phyloP scores from a whole-genome alignment of 2,113 vertebrate species.

The Colius striatus region DNA sequence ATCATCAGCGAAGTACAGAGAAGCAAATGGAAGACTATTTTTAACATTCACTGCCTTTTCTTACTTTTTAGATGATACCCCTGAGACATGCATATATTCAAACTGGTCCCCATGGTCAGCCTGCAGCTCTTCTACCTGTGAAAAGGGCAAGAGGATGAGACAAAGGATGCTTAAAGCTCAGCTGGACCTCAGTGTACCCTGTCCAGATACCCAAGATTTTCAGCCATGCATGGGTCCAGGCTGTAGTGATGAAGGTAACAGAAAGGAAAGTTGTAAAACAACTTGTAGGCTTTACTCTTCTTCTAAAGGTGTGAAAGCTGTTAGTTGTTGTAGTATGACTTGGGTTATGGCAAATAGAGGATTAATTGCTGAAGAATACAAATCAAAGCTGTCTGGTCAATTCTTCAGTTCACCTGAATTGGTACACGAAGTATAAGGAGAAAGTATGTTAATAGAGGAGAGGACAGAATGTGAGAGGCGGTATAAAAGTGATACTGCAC shows the following conservation, averaged over 20 bases:
- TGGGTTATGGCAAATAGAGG: background rate
- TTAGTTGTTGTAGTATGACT: background rate
- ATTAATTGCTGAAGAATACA: background rate
- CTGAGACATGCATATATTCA: constrained; percentile 98
- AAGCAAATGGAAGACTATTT: background rate
- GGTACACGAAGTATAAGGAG: background rate
- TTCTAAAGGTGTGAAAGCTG: background rate
- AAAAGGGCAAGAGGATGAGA: constrained; percentile 97
- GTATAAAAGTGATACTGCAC: background rate
- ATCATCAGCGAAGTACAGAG: background rate
- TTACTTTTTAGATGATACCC: constrained; percentile 89
- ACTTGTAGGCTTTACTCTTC: background rate
- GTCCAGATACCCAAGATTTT: constrained; percentile 97
- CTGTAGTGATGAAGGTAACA: constrained; percentile 93
- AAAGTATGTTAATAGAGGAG: background rate
- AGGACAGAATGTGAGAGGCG: background rate
- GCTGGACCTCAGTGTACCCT: constrained; percentile 94
- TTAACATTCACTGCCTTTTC: background rate
- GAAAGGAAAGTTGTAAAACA: background rate
- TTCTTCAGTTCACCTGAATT: background rate
- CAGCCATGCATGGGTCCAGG: constrained; percentile 98
- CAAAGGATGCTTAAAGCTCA: constrained; percentile 99
- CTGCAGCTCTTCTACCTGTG: constrained; percentile 97
- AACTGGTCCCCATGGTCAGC: constrained; percentile 99
- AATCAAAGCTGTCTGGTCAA: background rate